Conservation (phyloP, 2,797 vertebrate genomes). For the Tamandua tetradactyla region DNA sequence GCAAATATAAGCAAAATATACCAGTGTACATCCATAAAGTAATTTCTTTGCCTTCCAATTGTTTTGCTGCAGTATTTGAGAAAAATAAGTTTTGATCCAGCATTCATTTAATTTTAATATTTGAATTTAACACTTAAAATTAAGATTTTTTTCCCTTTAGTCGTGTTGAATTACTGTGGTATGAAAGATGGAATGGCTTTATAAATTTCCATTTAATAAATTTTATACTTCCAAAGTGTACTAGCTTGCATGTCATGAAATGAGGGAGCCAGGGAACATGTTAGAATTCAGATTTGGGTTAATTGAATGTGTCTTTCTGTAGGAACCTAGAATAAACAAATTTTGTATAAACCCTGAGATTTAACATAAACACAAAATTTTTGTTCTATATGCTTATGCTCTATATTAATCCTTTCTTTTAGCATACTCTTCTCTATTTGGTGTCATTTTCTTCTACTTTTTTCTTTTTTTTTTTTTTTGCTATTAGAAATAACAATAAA, state of each 20-base stretch:
- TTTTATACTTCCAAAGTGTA: constrained; percentile 1
- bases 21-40: not conserved
- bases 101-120: not conserved
- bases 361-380: not conserved
- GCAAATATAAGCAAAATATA: not conserved
- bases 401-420: not conserved
- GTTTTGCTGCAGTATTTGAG: not conserved
- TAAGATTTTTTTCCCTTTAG: constrained; percentile 4
- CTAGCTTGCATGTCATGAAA: not conserved
- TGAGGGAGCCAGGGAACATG: not conserved
- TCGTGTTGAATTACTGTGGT: not conserved
- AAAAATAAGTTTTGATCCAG: not conserved
- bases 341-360: not conserved
- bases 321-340: not conserved
- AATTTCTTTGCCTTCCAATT: constrained; percentile 2
- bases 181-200: not conserved
- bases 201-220: not conserved
- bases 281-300: not conserved
- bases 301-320: not conserved
- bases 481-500: constrained; percentile 48
- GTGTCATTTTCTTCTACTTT: not conserved
- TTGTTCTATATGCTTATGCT: no score
- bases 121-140: not conserved
- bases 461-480: not conserved
- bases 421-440: constrained; percentile 19